Base-by-base conservation (phyloP, 2,888 invertebrate species). In the Prosapia bicincta region DNA sequence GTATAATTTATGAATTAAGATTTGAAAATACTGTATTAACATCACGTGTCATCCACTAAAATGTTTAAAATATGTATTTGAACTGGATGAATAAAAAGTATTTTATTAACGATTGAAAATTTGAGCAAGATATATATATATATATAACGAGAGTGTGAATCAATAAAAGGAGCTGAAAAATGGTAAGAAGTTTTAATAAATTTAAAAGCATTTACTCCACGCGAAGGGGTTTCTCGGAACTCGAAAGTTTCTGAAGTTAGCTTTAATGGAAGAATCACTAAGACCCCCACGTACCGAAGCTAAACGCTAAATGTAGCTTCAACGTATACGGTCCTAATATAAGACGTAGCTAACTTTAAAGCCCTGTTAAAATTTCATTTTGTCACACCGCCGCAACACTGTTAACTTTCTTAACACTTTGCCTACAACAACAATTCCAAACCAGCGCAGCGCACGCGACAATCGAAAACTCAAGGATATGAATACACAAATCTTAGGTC, bases 391-490 rank as follows among this genome's bases (percentile, higher is more conserved):
- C n/a, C 5, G 20, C 54, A 20, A 20, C n/a, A n/a, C n/a, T n/a
- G n/a, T n/a, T n/a, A n/a, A n/a, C n/a, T 54, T 54, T 54, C n/a
- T 54, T 54, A 54, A 54, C 54, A 54, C 54, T 54, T 54, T 54
- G 54, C 20, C 3, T 9, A 9, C 20, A 54, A 54, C 54, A 54
- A 54, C 20, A 54, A 54, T 54, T 54, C 20, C 20, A 20, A n/a
- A 54, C 54, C 54, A 3, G n/a, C 20, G 20, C n/a, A 54, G 20
- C 20, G 54, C 2, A 54, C 20, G 54, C 2, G 20, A 54, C 54
- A 54, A 9, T n/a, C n/a, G 20, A 20, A 54, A 54, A 54, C n/a
- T n/a, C 54, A 10, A n/a, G n/a, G n/a, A 5, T 54, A 20, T 54
- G 54, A 54, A 54, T 54, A 54, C 54, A 54, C 54, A 54, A 54